Evolutionary conservation across 2,888 invertebrate species (phyloP).

Genomic region (Leptothorax acervorum): DNA sequence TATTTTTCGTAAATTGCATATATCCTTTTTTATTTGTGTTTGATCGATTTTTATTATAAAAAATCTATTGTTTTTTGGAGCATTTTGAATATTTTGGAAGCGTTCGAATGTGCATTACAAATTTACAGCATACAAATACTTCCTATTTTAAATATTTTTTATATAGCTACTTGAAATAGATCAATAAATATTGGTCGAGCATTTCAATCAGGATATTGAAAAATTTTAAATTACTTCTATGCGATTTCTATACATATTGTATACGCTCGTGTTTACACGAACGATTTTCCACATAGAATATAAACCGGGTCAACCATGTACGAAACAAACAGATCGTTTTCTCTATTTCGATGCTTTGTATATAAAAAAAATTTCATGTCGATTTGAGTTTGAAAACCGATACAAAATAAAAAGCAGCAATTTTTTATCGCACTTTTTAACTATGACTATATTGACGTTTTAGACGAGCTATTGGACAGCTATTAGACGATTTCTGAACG

Average conservation of each 20-base stretch:
- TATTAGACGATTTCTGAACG: too few relatives aligned
- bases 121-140: not conserved
- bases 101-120: not conserved
- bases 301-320: constrained; percentile 32
- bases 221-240: constrained; percentile 22
- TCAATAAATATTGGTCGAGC: constrained; percentile 34
- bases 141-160: constrained; percentile 12
- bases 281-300: constrained; percentile 16
- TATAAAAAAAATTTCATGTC: not conserved
- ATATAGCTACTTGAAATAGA: not conserved
- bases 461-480: too few relatives aligned
- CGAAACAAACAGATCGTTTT: constrained; percentile 33
- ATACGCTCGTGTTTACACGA: constrained; percentile 29
- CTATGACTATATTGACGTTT: not conserved
- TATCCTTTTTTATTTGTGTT: not conserved
- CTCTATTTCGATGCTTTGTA: constrained; percentile 13
- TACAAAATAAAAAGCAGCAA: not conserved
- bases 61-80: constrained; percentile 2
- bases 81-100: not conserved
- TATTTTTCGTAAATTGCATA: not conserved
- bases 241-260: constrained; percentile 24
- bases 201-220: constrained; percentile 28
- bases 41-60: not conserved
- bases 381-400: not conserved
- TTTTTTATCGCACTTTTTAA: not conserved